These are phyloP conservation scores for Archips crataeganus DNA, from an alignment of 2,888 invertebrate species.

Conservation along the genomic window DNA sequence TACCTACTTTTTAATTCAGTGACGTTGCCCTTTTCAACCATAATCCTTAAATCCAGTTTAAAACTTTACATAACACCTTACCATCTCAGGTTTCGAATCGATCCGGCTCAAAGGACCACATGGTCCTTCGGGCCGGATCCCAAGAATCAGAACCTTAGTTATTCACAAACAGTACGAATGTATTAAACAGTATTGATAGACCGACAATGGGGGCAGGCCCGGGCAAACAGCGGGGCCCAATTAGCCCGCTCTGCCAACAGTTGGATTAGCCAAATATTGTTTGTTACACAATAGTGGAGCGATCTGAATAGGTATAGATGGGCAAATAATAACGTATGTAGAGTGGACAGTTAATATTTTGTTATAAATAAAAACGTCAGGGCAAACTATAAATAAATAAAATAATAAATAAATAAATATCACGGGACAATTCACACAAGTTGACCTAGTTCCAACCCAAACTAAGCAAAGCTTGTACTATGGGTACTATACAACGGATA, in stretches of 20 bases:
- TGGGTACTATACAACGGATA: no score
- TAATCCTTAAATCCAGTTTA: no score
- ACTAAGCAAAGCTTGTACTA: no score
- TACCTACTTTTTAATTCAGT: no score
- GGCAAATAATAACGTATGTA: slow-evolving; percentile 37
- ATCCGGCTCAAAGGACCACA: neutral
- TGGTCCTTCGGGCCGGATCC: neutral
- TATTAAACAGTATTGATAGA: slow-evolving; percentile 18
- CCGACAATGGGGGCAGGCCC: slow-evolving; percentile 46
- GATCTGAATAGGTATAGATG: slow-evolving; percentile 61
- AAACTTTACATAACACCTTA: no score
- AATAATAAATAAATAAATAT: no score
- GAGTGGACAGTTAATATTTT: neutral
- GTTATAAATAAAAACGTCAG: no score
- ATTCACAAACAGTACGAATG: neutral
- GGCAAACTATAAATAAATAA: no score
- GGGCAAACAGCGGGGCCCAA: slow-evolving; percentile 63
- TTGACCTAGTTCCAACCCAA: no score
- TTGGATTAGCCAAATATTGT: slow-evolving; percentile 78
- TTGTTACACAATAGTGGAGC: slow-evolving; percentile 70
- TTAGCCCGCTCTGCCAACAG: slow-evolving; percentile 65
- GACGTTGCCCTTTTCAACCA: no score
- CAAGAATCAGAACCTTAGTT: neutral
- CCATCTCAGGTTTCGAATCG: no score
- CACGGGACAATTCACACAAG: no score